A percentile compares a stretch with the other conserved stretches of the same genome.
phyloP scores from a whole-genome alignment of 2,888 invertebrate species.

The Phyto melanocephala region DNA sequence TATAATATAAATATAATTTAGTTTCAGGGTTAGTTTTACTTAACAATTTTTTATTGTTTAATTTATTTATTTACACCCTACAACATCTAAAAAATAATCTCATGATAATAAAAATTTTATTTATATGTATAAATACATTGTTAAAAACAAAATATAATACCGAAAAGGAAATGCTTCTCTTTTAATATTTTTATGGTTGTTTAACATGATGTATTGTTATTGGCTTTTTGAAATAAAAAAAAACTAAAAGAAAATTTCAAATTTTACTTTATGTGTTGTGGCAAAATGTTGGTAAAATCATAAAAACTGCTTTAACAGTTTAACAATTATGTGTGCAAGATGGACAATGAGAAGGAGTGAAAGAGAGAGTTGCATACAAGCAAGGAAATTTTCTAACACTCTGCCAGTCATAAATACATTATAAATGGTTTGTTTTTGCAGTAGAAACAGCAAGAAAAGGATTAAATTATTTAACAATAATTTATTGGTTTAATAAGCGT shows the following conservation, averaged over 20 bases:
- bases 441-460: slow-evolving; percentile 1
- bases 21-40: too few species aligned
- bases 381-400: slow-evolving; percentile 21
- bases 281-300: slow-evolving; percentile 39
- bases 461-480: slow-evolving; percentile 47
- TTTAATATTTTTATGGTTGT: slow-evolving; percentile 23
- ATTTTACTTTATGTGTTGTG: slow-evolving; percentile 22
- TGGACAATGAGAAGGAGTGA: not conserved
- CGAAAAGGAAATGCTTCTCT: not conserved
- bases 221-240: slow-evolving; percentile 27
- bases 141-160: not conserved
- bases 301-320: slow-evolving; percentile 37
- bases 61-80: too few species aligned
- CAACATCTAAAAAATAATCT: too few species aligned
- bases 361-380: not conserved
- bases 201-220: slow-evolving; percentile 54
- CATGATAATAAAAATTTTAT: too few species aligned
- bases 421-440: slow-evolving; percentile 10
- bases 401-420: not conserved
- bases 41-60: too few species aligned
- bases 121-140: too few species aligned
- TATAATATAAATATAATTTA: too few species aligned
- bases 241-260: not conserved
- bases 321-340: not conserved
- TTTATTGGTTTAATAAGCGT: slow-evolving; percentile 38